These are phyloP conservation scores for Montipora sp. DNA, from an alignment of 64 coral and sea anemone genomes.

Conservation along the genomic window DNA sequence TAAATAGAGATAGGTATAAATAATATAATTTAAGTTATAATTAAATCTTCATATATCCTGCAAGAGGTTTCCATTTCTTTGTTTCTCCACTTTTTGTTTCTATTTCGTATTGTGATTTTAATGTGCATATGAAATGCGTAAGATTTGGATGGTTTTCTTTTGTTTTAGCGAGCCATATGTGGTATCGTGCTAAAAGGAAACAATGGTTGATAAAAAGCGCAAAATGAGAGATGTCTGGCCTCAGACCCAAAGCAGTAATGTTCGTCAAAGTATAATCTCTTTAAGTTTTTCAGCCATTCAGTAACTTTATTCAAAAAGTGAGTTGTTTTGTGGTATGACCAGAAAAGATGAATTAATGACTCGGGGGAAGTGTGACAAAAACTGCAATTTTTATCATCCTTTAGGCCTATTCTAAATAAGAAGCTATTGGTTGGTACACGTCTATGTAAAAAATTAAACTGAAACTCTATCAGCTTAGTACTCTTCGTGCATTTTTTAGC, in stretches of 20 bases:
- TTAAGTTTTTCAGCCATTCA: not conserved
- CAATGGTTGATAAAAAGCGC: not conserved
- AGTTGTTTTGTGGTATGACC: too few species aligned
- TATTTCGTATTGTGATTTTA: not conserved
- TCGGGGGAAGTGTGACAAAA: too few species aligned
- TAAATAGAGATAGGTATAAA: too few species aligned
- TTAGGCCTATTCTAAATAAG: not conserved
- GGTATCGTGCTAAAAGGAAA: not conserved
- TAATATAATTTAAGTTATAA: too few species aligned
- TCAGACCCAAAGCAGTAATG: not conserved
- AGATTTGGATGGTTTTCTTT: not conserved
- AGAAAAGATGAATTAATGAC: too few species aligned
- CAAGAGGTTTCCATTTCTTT: too few species aligned
- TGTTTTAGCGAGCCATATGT: not conserved
- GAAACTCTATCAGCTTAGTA: not conserved
- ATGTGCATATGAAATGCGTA: not conserved
- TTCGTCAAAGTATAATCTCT: not conserved
- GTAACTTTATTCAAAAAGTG: too few species aligned
- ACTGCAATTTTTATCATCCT: not conserved
- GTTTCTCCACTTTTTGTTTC: too few species aligned
- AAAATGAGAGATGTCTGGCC: not conserved
- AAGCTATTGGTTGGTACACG: not conserved
- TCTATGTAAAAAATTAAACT: not conserved
- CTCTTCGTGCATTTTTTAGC: not conserved
- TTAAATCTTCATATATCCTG: too few species aligned